Base-by-base conservation (phyloP, 2,888 invertebrate genomes). In the Cryptus viduatorius region DNA sequence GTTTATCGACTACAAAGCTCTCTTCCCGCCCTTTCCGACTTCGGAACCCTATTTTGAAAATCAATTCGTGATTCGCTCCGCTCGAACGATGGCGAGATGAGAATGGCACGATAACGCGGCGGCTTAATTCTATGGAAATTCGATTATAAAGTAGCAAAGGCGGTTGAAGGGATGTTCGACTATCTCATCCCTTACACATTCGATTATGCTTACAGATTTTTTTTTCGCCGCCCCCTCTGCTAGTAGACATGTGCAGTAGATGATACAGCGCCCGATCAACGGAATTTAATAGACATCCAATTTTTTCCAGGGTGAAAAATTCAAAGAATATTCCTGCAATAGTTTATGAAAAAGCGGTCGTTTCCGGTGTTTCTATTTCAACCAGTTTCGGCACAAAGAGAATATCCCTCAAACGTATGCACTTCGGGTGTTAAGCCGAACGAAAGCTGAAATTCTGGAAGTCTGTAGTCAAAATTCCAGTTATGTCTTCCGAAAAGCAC, bases 51-150 rank as follows among this genome's bases (percentile, higher is more conserved):
- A 37, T 7, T 53, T 37, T 44, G 53, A 31, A 77, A 77, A 77
- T 68, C 77, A 56, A 77, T 68, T 77, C 29, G 44, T 46, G 56
- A 77, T 68, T 77, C 14, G 42, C 44, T 68, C 12, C 77, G 31
- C 67, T 46, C 67, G 77, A 68, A 68, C 67, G 16, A 59, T 44
- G 12, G 10, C 29, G 65, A 31, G 65, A 53, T 42, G 56, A 14
- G 67, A 29, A 44, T 37, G 42, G 24, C 31, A 12, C 29, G 59
- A 77, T 68, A 68, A 68, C 44, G 1, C 50, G n/a, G 56, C 42
- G 56, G 8, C 56, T 77, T 77, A 77, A 77, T 77, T 46, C 77
- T 46, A 77, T 29, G 14, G 68, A 77, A 68, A 77, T 77, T 77
- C 77, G 77, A 68, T 77, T 77, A 68, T 31, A 46, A 68, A 59